Evolutionary conservation across 2,888 invertebrate genomes (phyloP), one percentile per base, ranked within the genome.

Genomic region (Spilarctia lutea): DNA sequence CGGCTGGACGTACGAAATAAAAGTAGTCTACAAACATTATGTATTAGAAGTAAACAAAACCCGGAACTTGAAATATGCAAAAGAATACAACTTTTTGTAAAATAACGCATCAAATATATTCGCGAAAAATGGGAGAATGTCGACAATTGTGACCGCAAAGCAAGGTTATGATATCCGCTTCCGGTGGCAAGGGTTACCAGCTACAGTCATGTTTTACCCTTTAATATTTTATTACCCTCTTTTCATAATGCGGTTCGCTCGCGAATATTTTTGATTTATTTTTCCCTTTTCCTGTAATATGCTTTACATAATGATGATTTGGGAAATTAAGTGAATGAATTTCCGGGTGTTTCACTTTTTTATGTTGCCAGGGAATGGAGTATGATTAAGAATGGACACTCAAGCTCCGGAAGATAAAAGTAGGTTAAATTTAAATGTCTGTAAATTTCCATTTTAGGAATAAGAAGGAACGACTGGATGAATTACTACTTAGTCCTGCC

Each of bases 81-180:
- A 78, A 82, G 70, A 78, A 75, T 56, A 68, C 72, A 77, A 75
- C 69, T 79, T 78, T 80, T 71, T 68, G 65, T 66, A 63, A 71
- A 77, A 80, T 65, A 66, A 80, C 75, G 78, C 39, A 48, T 72
- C 71, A 75, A 75, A 77, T 68, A 79, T 73, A 76, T 81, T 73
- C 68, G 78, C 78, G 74, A 86, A 87, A 88, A 87, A 86, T 88
- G 82, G 83, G 81, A 84, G 71, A 89, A 86, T 85, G 65, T 69
- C 72, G 80, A 82, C 87, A 86, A 81, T 87, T 86, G 84, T 83
- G 82, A 77, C 82, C 85, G 81, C 87, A 88, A 87, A 88, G 88
- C 85, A 83, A 87, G 87, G 89, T 89, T 90, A 89, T 90, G 88
- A 90, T 87, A 88, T 89, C 89, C 88, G 87, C 73, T 90, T 90